Evolutionary conservation across 1,140 invertebrate genomes (phyloP).

Genomic region (Mizuhopecten yessoensis): DNA sequence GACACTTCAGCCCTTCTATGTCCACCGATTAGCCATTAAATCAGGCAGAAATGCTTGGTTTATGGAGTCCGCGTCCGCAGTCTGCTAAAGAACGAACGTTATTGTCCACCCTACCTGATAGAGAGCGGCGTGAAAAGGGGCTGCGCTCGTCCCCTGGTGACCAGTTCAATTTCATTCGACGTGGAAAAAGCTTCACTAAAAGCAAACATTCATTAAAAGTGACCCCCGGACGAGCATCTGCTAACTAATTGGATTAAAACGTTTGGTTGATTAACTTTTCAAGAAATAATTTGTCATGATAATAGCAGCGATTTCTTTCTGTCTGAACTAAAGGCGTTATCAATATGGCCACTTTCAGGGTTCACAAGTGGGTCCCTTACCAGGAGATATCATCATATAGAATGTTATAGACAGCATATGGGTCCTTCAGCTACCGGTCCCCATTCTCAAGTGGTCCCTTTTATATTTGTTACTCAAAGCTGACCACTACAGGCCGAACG

Average conservation of each 20-base stretch:
- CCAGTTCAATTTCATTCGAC: not conserved
- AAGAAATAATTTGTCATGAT: slow-evolving; percentile 33
- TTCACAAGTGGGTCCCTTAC: not conserved
- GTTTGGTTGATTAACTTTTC: slow-evolving; percentile 27
- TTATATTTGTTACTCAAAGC: not conserved
- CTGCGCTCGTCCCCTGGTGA: not conserved
- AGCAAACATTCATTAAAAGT: not conserved
- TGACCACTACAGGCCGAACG: not conserved
- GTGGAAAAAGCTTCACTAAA: not conserved
- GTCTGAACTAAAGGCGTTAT: not conserved
- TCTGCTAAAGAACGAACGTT: too few relatives aligned
- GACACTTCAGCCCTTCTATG: not conserved
- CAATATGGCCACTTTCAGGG: slow-evolving; percentile 31
- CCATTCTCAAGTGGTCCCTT: not conserved
- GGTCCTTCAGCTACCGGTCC: too few relatives aligned
- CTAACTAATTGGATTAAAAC: not conserved
- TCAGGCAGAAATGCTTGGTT: not conserved
- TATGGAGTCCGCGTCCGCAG: not conserved
- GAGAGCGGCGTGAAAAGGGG: not conserved
- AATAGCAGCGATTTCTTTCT: not conserved
- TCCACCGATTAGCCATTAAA: not conserved
- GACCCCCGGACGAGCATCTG: not conserved
- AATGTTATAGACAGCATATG: too few relatives aligned
- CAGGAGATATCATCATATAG: not conserved
- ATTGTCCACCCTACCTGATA: not conserved